Base-by-base conservation (phyloP, 2,888 invertebrate genomes). In the Brachyptera putata region DNA sequence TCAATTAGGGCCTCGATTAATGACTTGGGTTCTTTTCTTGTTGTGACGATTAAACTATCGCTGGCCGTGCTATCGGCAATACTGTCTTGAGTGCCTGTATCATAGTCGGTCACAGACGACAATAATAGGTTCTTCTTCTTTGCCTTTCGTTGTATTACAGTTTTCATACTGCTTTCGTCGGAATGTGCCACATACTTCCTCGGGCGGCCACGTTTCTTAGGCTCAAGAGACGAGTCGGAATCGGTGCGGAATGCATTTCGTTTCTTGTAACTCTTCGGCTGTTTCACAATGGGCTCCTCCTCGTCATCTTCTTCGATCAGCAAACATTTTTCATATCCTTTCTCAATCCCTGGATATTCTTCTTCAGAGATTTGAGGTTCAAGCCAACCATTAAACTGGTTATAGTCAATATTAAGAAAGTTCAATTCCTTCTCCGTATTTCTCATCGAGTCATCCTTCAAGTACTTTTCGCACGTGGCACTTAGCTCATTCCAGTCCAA, bases 341-440 rank as follows among this genome's bases (percentile, higher is more conserved):
- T 84, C 69, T 85, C 85, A 61, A 84, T 84, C 0, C 84, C 84
- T 65, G 82, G 79, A 60, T 77, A 79, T 30, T 79, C 79, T 22
- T 70, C 69, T 18, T 71, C 69, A 11, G 80, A 80, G 1, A 79
- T 77, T 1, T 79, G 77, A 18, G 80, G 81, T 34, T 79, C 79
- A 0, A 85, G 85, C 72, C 85, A 78, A 50, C 85, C 82, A 66
- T 82, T 81, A 70, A 84, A 87, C 64, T 83, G 80, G 16, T 80
- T 80, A 58, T 84, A 87, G 72, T 88, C 87, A 34, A 89, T 80
- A 68, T 88, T 85, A 1, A 89, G 76, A 70, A 83, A 88, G 70
- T 86, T 86, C n/a, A 89, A 76, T 70, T 88, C 87, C 0, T 84
- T 86, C 39, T 84, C 83, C 16, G 84, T 76, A 43, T 84, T 83